A percentile compares a stretch with the other conserved stretches of the same genome.
phyloP scores from a whole-genome alignment of 2,113 vertebrate species.

The Physeter macrocephalus region DNA sequence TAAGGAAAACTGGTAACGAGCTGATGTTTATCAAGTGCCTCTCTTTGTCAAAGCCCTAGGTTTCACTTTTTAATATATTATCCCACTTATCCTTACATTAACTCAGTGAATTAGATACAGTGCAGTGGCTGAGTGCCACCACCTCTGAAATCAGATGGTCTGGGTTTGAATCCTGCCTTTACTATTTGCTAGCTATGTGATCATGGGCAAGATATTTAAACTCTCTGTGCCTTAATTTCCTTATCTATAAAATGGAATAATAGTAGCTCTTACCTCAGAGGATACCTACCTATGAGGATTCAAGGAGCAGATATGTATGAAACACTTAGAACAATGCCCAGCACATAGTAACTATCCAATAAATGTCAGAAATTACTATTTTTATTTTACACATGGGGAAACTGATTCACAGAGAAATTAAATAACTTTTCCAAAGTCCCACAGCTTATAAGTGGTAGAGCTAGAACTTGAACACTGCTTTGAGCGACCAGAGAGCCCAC shows the following conservation, averaged over 20 bases:
- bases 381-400: not conserved
- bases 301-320: not conserved
- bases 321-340: not conserved
- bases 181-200: not conserved
- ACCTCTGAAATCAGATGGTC: not conserved
- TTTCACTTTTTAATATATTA: not conserved
- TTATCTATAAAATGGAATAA: constrained; percentile 1
- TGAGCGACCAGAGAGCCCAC: not conserved
- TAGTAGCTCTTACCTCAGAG: not conserved
- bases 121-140: not conserved
- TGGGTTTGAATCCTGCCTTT: not conserved
- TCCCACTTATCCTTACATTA: not conserved
- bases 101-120: not conserved
- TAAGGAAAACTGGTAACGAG: not conserved
- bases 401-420: not conserved
- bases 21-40: not conserved
- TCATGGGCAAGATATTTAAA: constrained; percentile 15
- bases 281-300: not conserved
- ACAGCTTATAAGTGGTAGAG: not conserved
- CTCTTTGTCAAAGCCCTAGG: not conserved
- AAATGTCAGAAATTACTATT: not conserved
- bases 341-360: not conserved
- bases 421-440: not conserved
- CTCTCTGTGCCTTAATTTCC: not conserved
- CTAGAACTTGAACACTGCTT: not conserved